Conservation (phyloP, 2,797 vertebrate species). For the Aplochiton taeniatus region DNA sequence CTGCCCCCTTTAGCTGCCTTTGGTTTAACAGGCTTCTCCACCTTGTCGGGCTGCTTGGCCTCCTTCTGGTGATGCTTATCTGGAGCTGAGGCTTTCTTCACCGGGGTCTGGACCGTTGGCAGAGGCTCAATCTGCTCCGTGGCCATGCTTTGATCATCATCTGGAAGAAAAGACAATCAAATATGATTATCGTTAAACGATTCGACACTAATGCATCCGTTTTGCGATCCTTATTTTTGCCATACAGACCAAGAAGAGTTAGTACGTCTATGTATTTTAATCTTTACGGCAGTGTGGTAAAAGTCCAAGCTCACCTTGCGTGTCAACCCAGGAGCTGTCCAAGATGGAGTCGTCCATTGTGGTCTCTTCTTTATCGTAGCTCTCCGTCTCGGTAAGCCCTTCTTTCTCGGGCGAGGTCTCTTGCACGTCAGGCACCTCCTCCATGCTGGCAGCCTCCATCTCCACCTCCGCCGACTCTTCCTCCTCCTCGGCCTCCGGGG, state of each 20-base stretch:
- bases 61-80: constrained; percentile 70
- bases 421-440: constrained; percentile 65
- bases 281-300: not conserved
- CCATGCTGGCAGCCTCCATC: constrained; percentile 66
- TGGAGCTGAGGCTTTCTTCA: constrained; percentile 77
- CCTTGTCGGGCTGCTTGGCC: constrained; percentile 84
- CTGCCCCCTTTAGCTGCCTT: constrained; percentile 77
- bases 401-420: constrained; percentile 76
- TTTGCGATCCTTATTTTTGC: too few relatives aligned
- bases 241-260: not conserved
- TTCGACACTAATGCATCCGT: too few relatives aligned
- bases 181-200: not conserved
- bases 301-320: constrained; percentile 86
- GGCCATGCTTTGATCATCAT: constrained; percentile 95
- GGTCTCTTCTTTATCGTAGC: constrained; percentile 93
- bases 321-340: constrained; percentile 98
- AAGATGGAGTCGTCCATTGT: constrained; percentile 97
- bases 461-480: constrained; percentile 71
- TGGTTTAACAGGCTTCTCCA: constrained; percentile 82
- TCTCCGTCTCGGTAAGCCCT: constrained; percentile 81
- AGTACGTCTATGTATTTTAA: not conserved
- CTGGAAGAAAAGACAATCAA: constrained; percentile 69
- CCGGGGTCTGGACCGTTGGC: constrained; percentile 76
- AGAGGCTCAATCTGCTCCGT: constrained; percentile 88
- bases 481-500: constrained; percentile 72